phyloP scores from a whole-genome alignment of 2,888 invertebrate species.

The Zhuqinia jingwanae region DNA sequence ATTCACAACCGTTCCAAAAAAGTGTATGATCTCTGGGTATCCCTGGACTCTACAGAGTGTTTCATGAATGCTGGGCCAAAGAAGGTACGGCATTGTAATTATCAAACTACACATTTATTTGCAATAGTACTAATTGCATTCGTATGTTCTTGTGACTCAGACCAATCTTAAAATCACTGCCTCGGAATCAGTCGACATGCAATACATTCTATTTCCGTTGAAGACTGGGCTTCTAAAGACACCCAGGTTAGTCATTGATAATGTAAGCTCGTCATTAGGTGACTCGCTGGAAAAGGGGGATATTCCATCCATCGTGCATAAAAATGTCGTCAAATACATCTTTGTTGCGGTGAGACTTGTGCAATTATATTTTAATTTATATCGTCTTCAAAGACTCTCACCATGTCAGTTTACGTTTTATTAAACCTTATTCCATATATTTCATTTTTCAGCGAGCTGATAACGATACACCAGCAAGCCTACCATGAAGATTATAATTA shows the following conservation, averaged over 20 bases:
- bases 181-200: constrained; percentile 80
- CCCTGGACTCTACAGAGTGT: constrained; percentile 91
- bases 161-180: constrained; percentile 81
- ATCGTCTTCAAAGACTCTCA: background rate
- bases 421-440: background rate
- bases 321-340: constrained; percentile 74
- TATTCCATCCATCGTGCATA: constrained; percentile 57
- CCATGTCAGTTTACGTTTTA: background rate
- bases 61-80: constrained; percentile 98
- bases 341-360: constrained; percentile 75
- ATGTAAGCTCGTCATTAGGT: constrained; percentile 17
- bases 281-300: constrained; percentile 2
- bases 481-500: constrained; percentile 8
- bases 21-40: constrained; percentile 87
- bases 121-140: no score
- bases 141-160: no score
- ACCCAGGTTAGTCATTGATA: constrained; percentile 74
- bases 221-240: constrained; percentile 87
- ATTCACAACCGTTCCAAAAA: constrained; percentile 87
- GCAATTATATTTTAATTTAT: background rate
- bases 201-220: constrained; percentile 91
- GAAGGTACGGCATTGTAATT: constrained; percentile 84
- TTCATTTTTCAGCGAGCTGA: constrained; percentile 35
- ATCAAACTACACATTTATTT: background rate
- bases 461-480: background rate